A percentile compares a stretch with the other conserved stretches of the same genome.
phyloP scores from a whole-genome alignment of 2,113 vertebrate species.

The Spheniscus mendiculus region DNA sequence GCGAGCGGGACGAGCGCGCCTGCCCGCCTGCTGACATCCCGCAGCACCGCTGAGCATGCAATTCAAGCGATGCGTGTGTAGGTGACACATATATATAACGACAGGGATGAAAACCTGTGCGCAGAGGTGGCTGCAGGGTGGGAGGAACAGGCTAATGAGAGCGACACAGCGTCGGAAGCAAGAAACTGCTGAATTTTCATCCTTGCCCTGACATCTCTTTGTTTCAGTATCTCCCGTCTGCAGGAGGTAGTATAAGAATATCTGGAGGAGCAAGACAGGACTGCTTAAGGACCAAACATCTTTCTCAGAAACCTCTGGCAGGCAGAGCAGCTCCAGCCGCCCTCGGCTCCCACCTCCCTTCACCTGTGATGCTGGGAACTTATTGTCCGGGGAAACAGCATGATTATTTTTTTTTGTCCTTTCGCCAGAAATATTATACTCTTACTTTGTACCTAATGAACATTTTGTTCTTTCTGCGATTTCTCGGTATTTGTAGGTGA shows the following conservation, averaged over 20 bases:
- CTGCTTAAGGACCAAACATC: not conserved
- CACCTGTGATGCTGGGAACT: not conserved
- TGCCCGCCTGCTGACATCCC: not conserved
- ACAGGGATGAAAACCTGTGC: not conserved
- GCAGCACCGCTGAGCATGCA: accelerated
- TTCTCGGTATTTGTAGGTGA: conserved; percentile 1
- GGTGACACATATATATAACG: not conserved
- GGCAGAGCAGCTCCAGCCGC: not conserved
- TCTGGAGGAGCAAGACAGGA: not conserved
- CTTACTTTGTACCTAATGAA: not conserved
- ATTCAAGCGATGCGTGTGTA: accelerated
- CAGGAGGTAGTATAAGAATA: not conserved
- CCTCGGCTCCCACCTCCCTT: not conserved
- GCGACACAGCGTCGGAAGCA: not conserved
- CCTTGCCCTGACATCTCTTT: conserved; percentile 19
- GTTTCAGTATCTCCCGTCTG: not conserved
- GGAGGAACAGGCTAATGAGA: not conserved
- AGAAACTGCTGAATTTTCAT: not conserved
- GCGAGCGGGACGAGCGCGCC: not conserved
- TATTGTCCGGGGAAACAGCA: not conserved
- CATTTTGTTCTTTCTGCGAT: not conserved
- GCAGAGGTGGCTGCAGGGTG: not conserved
- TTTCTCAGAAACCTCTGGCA: not conserved
- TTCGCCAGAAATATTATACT: not conserved
- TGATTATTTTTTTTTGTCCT: not conserved